Evolutionary conservation across 2,888 invertebrate species (phyloP), one percentile per base, ranked within the genome.

Genomic region (Euproctis similis): DNA sequence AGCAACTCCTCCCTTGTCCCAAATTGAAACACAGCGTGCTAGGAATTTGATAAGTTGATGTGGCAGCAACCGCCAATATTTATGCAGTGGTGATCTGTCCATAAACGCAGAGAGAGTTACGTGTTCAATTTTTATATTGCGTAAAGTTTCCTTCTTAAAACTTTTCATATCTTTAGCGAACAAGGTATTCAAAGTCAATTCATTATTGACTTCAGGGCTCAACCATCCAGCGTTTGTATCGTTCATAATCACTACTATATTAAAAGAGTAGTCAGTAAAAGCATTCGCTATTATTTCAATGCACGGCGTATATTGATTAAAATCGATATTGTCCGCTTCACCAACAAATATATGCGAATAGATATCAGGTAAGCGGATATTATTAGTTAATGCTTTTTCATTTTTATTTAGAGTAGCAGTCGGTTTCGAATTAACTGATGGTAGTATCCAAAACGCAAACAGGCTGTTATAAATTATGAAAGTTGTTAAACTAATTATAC

Each of bases 1-100:
- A 19, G 72, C 67, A 28, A 84, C 62, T 1, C 84, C 84, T 20
- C 81, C 81, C 43, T 68, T 74, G 24, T 84, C 67, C 84, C 82
- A 84, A 44, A 84, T 56, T 6, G 78, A 63, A 32, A 76, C 36
- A 30, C 73, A 63, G 34, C 76, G 59, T 4, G 65, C 51, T 28
- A 82, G 47, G 48, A 82, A 80, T 20, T 62, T 61, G 28, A 73
- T 48, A 5, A 73, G 61, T 24, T 73, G 51, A 13, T 48, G 24
- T 2, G 80, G 69, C 9, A 82, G 36, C 17, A 47, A 40, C 29
- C 51, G 61, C 76, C 78, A 81, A 45, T 59, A 33, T 26, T 69
- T 67, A 33, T 43, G 57, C 16, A 82, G 26, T 2, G 80, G 77
- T 5, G 82, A 78, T 28, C 57, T 49, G 39, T 74, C 55, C 50